phyloP scores from a whole-genome alignment of 64 coral and sea anemone genomes.

The Acropora yongei region DNA sequence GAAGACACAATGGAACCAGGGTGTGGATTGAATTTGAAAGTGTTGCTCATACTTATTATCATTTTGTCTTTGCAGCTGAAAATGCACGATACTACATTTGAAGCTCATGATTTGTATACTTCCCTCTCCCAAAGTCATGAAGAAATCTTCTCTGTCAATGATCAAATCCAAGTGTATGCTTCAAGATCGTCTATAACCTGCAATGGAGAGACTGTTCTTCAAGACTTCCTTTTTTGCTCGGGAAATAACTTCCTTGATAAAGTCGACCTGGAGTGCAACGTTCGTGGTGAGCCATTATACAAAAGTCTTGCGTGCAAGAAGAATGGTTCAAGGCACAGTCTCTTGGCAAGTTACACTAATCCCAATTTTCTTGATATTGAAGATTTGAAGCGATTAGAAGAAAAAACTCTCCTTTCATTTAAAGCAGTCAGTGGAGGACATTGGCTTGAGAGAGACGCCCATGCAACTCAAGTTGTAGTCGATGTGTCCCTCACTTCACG shows the following conservation, averaged over 20 bases:
- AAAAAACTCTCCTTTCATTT: background rate
- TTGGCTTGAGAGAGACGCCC: background rate
- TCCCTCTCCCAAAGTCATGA: background rate
- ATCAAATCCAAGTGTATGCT: background rate
- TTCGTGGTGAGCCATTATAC: background rate
- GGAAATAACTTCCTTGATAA: background rate
- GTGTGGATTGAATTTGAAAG: background rate
- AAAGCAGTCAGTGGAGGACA: background rate
- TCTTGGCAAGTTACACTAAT: background rate
- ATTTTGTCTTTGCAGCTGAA: background rate
- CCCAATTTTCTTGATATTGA: background rate
- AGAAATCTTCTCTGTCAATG: background rate
- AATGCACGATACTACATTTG: background rate
- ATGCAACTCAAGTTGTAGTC: background rate
- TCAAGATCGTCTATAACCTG: background rate
- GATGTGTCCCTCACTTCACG: background rate
- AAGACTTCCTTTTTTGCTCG: background rate
- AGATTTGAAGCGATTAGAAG: background rate
- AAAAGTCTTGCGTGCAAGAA: background rate
- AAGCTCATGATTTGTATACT: background rate
- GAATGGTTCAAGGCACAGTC: background rate
- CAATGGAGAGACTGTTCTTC: conserved; percentile 11
- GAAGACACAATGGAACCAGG: background rate
- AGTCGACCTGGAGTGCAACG: too few species aligned
- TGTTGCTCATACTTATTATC: background rate